phyloP scores from a whole-genome alignment of 35 echinoderm and acorn worm genomes.

The Diadema setosum region DNA sequence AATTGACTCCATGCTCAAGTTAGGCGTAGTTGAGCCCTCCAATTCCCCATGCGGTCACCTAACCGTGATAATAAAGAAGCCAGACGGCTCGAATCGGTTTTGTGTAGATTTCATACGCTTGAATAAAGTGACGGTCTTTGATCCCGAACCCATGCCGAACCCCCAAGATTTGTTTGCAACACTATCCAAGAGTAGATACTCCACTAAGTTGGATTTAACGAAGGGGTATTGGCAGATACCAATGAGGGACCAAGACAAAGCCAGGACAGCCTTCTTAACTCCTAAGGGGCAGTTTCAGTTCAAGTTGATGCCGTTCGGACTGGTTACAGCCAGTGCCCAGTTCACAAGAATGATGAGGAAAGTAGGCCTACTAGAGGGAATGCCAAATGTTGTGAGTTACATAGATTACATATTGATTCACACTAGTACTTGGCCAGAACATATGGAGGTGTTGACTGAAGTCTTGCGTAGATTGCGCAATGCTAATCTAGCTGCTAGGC shows the following conservation, averaged over 20 bases:
- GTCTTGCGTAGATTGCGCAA: neutral
- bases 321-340: conserved; percentile 30
- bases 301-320: conserved; percentile 35
- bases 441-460: neutral
- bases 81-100: conserved; percentile 8
- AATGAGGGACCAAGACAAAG: neutral
- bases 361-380: neutral
- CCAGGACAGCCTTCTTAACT: conserved; percentile 51
- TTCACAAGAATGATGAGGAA: conserved; percentile 31
- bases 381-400: too few relatives aligned
- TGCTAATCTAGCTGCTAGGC: conserved; percentile 9
- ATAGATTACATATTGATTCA: conserved; percentile 2
- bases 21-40: conserved; percentile 21
- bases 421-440: neutral
- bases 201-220: conserved; percentile 42
- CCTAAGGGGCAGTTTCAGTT: conserved; percentile 32
- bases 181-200: neutral
- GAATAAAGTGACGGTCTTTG: conserved; percentile 24
- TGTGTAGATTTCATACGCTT: too few relatives aligned
- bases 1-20: conserved; percentile 27
- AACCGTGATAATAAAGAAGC: conserved; percentile 10
- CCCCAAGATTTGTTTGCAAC: neutral
- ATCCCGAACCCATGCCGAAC: conserved; percentile 24
- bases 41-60: neutral
- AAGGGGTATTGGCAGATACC: conserved; percentile 71